Conservation (phyloP, 2,797 vertebrate genomes). For the Sebastes elongatus region DNA sequence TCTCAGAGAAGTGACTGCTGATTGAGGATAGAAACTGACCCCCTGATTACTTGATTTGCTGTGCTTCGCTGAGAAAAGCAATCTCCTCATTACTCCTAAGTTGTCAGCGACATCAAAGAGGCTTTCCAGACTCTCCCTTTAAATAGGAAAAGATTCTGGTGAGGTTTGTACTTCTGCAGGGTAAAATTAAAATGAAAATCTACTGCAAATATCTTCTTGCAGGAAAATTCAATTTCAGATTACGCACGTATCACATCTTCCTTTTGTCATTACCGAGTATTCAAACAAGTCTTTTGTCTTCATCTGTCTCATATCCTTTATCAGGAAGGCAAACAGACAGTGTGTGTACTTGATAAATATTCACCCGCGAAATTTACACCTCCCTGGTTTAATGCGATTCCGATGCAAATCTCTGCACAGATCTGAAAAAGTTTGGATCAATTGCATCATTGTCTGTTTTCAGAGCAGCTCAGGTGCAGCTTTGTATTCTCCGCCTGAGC, state of each 20-base stretch:
- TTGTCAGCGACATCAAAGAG: slow-evolving; percentile 46
- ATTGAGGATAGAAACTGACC: slow-evolving; percentile 48
- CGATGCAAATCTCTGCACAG: slow-evolving; percentile 29
- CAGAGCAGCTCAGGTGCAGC: slow-evolving; percentile 36
- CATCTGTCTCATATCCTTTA: slow-evolving; percentile 21
- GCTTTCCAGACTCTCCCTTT: slow-evolving; percentile 24
- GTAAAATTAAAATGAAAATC: slow-evolving; percentile 36
- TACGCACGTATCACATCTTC: not conserved
- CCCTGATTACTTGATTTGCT: slow-evolving; percentile 57
- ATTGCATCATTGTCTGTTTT: slow-evolving; percentile 45
- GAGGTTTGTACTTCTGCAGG: slow-evolving; percentile 21
- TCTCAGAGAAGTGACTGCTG: slow-evolving; percentile 39
- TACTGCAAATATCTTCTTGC: slow-evolving; percentile 23
- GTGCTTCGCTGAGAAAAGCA: slow-evolving; percentile 27
- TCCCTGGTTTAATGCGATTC: not conserved
- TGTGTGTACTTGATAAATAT: slow-evolving; percentile 42
- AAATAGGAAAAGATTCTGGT: slow-evolving; percentile 5
- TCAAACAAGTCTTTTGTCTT: slow-evolving; percentile 46
- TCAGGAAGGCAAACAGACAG: slow-evolving; percentile 34
- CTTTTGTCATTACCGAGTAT: slow-evolving; percentile 33
- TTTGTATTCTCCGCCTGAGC: slow-evolving; percentile 42
- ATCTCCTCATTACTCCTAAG: slow-evolving; percentile 57
- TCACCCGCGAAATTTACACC: not conserved
- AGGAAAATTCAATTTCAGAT: slow-evolving; percentile 33
- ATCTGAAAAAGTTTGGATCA: slow-evolving; percentile 30